Percentiles rank a stretch among this genome's conserved stretches.
These are phyloP conservation scores for Tigriopus japonicus DNA, from an alignment of 1,140 invertebrate genomes.

Conservation along the genomic window DNA sequence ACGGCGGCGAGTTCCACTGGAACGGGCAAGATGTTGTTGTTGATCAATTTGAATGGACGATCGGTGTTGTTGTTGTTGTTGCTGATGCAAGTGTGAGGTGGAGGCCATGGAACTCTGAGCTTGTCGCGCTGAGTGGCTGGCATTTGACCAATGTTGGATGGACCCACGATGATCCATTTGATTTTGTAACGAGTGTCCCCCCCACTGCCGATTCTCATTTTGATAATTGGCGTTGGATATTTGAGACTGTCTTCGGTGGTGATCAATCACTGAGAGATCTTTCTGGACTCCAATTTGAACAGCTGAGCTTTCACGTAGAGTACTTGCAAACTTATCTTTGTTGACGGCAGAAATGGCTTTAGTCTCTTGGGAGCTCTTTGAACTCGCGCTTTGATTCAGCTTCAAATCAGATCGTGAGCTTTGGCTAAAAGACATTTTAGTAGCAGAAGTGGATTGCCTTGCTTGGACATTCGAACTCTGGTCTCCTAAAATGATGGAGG, in stretches of 20 bases:
- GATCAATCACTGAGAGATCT: constrained; percentile 14
- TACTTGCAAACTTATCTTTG: constrained; percentile 12
- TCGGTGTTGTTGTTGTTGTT: constrained; percentile 15
- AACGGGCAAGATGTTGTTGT: neutral
- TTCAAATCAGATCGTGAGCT: neutral
- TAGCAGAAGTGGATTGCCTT: neutral
- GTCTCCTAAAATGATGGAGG: too few species aligned
- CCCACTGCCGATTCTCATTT: too few species aligned
- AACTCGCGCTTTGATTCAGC: too few species aligned
- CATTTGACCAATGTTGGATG: too few species aligned
- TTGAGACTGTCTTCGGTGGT: constrained; percentile 15
- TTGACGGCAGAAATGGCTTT: constrained; percentile 1
- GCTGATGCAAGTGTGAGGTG: constrained; percentile 10
- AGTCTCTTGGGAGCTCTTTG: too few species aligned
- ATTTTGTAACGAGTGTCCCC: too few species aligned
- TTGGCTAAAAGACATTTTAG: neutral
- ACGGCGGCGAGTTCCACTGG: neutral
- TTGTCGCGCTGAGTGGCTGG: constrained; percentile 4
- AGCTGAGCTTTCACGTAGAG: constrained; percentile 6
- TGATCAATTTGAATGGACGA: constrained; percentile 4
- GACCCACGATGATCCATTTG: too few species aligned
- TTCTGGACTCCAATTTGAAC: constrained; percentile 1
- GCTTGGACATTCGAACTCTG: too few species aligned
- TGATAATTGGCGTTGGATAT: too few species aligned
- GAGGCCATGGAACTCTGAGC: neutral